Conservation (phyloP, 1,140 invertebrate species). For the Gryllus bimaculatus region DNA sequence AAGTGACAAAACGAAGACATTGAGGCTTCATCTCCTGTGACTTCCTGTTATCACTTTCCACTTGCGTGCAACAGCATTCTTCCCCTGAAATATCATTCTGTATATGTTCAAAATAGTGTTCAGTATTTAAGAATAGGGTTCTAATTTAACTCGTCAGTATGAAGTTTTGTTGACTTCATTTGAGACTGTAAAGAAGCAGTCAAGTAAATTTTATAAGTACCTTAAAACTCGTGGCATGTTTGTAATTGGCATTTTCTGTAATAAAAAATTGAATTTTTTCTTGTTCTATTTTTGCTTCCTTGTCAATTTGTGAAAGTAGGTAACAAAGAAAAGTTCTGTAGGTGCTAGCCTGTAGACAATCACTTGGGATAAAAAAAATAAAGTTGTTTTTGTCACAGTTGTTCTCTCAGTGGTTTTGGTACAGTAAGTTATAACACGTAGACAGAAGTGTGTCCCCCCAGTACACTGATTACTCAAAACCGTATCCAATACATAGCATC, state of each 20-base stretch:
- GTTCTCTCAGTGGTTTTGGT: too few relatives aligned
- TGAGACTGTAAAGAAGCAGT: neutral
- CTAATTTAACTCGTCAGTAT: neutral
- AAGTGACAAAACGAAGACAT: neutral
- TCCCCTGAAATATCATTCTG: neutral
- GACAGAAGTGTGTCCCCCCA: too few relatives aligned
- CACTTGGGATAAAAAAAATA: too few relatives aligned
- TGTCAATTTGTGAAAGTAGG: too few relatives aligned
- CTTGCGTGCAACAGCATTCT: neutral
- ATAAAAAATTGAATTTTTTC: neutral
- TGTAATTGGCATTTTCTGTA: conserved; percentile 1
- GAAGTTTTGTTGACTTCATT: neutral
- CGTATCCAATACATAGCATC: too few relatives aligned
- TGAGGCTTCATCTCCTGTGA: too few relatives aligned
- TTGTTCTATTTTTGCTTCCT: neutral
- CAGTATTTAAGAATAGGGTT: neutral
- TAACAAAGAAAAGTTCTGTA: too few relatives aligned
- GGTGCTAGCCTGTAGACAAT: too few relatives aligned
- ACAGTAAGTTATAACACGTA: too few relatives aligned
- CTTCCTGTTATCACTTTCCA: neutral
- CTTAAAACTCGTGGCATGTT: neutral
- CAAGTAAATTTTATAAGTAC: neutral
- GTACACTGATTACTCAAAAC: too few relatives aligned
- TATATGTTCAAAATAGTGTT: neutral
- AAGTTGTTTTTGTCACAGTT: too few relatives aligned